Evolutionary conservation across 30 jellyfish, hydroid and myxozoan species (phyloP).

Genomic region (Chrysaora quinquecirrha): DNA sequence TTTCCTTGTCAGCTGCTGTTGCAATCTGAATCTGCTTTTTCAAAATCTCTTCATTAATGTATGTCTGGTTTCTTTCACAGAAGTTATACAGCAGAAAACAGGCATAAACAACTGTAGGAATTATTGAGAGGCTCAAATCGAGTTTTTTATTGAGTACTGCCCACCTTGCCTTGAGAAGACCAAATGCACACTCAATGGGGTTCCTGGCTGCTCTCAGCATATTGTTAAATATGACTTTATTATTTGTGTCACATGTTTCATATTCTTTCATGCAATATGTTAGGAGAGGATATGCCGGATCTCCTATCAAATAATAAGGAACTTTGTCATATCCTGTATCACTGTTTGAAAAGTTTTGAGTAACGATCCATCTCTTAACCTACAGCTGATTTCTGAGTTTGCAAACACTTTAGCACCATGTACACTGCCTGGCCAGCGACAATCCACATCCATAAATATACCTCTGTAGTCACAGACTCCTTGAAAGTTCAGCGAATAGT

Average conservation of each 20-base stretch:
- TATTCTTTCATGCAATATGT: constrained; percentile 74
- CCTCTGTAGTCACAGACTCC: constrained; percentile 74
- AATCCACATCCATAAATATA: constrained; percentile 71
- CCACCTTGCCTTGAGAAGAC: constrained; percentile 79
- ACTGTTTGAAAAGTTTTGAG: constrained; percentile 9
- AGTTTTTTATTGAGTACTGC: constrained; percentile 31
- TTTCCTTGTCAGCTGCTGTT: too few relatives aligned
- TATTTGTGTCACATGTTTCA: constrained; percentile 38
- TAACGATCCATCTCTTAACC: constrained; percentile 13
- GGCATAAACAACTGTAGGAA: constrained; percentile 56
- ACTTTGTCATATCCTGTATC: constrained; percentile 21
- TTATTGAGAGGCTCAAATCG: constrained; percentile 40
- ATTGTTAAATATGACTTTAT: constrained; percentile 62
- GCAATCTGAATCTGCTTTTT: neutral
- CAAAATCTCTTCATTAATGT: neutral
- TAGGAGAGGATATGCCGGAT: constrained; percentile 72
- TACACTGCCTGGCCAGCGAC: constrained; percentile 75
- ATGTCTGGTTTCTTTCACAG: too few relatives aligned
- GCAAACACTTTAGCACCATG: constrained; percentile 71
- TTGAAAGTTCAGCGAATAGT: constrained; percentile 48
- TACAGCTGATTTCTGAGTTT: constrained; percentile 10
- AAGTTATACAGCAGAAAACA: constrained; percentile 74
- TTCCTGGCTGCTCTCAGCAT: constrained; percentile 73
- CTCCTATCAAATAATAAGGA: constrained; percentile 66
- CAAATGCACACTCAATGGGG: constrained; percentile 84